Percentiles rank a stretch among this genome's conserved stretches.
Conservation (phyloP, 2,113 vertebrate genomes). For the Podarcis raffonei region DNA sequence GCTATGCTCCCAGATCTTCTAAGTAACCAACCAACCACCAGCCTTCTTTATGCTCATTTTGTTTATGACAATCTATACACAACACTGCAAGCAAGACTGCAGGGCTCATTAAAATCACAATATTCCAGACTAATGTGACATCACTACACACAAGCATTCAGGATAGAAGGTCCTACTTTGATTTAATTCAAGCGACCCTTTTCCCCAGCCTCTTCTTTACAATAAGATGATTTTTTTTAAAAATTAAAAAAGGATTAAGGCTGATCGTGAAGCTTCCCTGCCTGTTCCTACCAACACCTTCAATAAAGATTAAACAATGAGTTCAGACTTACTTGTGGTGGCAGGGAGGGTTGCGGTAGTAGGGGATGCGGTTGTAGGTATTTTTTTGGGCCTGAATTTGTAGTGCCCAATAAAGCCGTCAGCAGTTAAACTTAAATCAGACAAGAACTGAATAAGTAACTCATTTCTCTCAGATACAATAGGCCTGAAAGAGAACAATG, state of each 20-base stretch:
- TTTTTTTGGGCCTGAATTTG: conserved; percentile 93
- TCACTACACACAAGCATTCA: neutral
- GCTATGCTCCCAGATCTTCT: neutral
- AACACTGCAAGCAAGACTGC: neutral
- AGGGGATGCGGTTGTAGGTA: conserved; percentile 77
- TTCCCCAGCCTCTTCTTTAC: neutral
- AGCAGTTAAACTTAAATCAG: conserved; percentile 95
- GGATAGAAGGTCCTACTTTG: neutral
- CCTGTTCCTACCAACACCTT: neutral
- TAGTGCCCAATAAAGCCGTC: conserved; percentile 98
- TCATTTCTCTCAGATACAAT: conserved; percentile 94
- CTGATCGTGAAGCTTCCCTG: neutral
- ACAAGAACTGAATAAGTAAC: conserved; percentile 95
- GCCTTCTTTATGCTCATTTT: neutral
- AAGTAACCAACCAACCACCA: neutral
- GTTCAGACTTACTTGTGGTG: conserved; percentile 84
- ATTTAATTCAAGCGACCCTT: neutral
- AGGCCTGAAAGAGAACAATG: conserved; percentile 78
- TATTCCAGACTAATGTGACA: neutral
- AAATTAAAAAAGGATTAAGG: neutral
- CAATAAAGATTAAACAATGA: neutral
- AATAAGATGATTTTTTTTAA: neutral
- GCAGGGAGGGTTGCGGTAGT: conserved; percentile 78
- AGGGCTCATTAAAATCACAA: neutral
- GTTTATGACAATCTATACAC: neutral